Base-by-base conservation (phyloP, 2,888 invertebrate species). In the Trichopria drosophilae region DNA sequence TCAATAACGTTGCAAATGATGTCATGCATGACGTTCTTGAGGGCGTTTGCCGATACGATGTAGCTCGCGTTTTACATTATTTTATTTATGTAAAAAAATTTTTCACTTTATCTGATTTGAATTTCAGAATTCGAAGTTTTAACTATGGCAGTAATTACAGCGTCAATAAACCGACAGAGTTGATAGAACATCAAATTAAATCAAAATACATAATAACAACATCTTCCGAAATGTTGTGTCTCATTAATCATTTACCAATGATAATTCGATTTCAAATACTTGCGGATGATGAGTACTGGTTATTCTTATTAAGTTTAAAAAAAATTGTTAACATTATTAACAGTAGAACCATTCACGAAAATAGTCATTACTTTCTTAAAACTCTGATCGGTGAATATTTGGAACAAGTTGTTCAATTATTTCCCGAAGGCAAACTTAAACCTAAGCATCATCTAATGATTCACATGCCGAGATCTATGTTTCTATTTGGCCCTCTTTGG, bases 1-100 rank as follows among this genome's bases (percentile, higher is more conserved):
- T 32, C 3, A 26, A 42, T 20, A 59, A 62, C 52, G 28, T 51
- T 10, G 16, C 20, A 10, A 60, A 60, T 1, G 61, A 62, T 32
- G 35, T 47, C 0, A 55, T 57, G 53, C 60, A 63, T 32, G 58
- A 61, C 37, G 10, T 58, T 5, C 18, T 53, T 6, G 55, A 60
- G 23, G 58, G 58, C 1, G 20, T 57, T 18, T 57, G 55, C 24
- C 45, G 55, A 20, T 60, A 59, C 19, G 58, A 61, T 18, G n/a
- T n/a, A n/a, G n/a, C n/a, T n/a, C n/a, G n/a, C n/a, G n/a, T n/a
- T n/a, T n/a, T n/a, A n/a, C n/a, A n/a, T n/a, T n/a, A n/a, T n/a
- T n/a, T n/a, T n/a, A n/a, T n/a, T n/a, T n/a, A n/a, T n/a, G n/a
- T 24, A 40, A 6, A 35, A 2, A 23, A 46, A 3, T 42, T 18